Percentiles rank a stretch among this genome's conserved stretches.
phyloP scores from a whole-genome alignment of 2,888 invertebrate genomes.

The Thera britannica region DNA sequence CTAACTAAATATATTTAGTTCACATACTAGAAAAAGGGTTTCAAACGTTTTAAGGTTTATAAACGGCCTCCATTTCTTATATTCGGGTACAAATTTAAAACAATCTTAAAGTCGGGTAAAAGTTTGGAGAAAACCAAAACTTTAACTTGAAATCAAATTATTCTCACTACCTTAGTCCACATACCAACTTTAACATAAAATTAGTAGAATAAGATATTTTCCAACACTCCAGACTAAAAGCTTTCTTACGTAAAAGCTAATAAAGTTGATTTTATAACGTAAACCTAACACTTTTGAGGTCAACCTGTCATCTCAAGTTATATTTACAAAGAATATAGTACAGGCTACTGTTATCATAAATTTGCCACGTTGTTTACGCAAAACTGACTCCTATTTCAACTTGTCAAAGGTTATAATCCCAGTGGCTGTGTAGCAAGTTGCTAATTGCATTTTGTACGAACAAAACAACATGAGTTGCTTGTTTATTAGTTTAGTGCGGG shows the following conservation, averaged over 20 bases:
- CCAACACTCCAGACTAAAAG: background rate
- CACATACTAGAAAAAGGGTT: too few relatives aligned
- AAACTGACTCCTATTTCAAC: constrained; percentile 27
- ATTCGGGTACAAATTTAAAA: too few relatives aligned
- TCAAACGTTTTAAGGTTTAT: too few relatives aligned
- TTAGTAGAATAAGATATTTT: background rate
- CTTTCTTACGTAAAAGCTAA: background rate
- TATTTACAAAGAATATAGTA: constrained; percentile 28
- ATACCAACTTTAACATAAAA: background rate
- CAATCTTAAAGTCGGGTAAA: too few relatives aligned
- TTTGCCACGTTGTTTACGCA: constrained; percentile 7
- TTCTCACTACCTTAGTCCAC: too few relatives aligned
- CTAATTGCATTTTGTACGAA: constrained; percentile 43
- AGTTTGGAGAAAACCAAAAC: too few relatives aligned
- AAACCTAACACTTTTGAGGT: constrained; percentile 20
- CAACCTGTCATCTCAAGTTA: constrained; percentile 24
- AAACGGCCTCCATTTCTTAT: too few relatives aligned
- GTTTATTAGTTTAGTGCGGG: constrained; percentile 36
- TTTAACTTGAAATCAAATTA: too few relatives aligned
- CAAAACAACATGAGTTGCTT: constrained; percentile 38
- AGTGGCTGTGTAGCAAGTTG: constrained; percentile 31
- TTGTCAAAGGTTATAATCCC: constrained; percentile 26
- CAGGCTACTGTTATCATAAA: constrained; percentile 21
- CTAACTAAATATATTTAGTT: too few relatives aligned
- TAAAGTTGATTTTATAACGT: constrained; percentile 1